Conservation (phyloP, 1,140 invertebrate genomes). For the Odontomachus brunneus region DNA sequence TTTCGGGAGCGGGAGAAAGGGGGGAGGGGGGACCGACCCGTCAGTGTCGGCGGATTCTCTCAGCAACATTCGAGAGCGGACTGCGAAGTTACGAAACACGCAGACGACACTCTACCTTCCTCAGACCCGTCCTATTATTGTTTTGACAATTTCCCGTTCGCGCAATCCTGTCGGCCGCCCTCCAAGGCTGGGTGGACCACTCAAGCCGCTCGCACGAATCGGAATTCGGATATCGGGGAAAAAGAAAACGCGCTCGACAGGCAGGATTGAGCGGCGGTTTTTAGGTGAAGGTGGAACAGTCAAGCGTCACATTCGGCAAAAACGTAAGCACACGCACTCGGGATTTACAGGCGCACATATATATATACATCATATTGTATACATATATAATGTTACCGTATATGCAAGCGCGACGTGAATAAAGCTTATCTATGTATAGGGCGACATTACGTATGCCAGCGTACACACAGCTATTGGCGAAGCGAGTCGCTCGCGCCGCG, state of each 20-base stretch:
- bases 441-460: constrained; percentile 14
- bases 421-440: constrained; percentile 34
- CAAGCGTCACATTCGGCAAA: constrained; percentile 52
- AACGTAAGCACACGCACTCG: constrained; percentile 61
- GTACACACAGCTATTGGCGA: constrained; percentile 49
- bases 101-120: constrained; percentile 7
- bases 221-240: constrained; percentile 29
- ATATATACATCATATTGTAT: background rate
- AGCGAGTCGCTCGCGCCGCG: background rate
- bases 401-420: constrained; percentile 1
- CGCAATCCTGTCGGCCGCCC: constrained; percentile 19
- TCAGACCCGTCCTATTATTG: constrained; percentile 28
- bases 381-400: constrained; percentile 3
- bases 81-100: constrained; percentile 34
- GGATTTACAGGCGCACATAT: background rate
- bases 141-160: constrained; percentile 44
- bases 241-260: constrained; percentile 2
- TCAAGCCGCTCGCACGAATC: constrained; percentile 10
- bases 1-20: too few relatives aligned
- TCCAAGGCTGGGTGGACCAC: background rate
- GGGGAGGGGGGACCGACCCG: too few relatives aligned
- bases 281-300: constrained; percentile 40
- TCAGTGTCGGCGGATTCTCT: background rate
- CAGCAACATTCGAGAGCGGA: background rate
- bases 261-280: constrained; percentile 33